phyloP scores from a whole-genome alignment of 2,113 vertebrate genomes.

The Anolis sagrei region DNA sequence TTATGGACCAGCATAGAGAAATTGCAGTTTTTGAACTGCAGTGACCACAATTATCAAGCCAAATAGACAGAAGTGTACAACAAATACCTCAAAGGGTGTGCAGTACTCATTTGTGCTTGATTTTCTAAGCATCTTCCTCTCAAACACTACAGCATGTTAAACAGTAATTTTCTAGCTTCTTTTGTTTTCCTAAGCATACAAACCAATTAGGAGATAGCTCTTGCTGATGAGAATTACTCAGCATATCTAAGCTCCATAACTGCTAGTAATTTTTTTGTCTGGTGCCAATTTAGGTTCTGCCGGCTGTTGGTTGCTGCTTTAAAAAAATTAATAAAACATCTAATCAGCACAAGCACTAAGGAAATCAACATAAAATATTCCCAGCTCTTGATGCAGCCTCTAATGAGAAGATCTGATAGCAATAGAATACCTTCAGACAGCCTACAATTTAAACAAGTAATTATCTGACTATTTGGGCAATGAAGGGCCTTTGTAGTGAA shows the following conservation, averaged over 20 bases:
- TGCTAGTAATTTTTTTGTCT: background rate
- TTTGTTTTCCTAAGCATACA: slow-evolving; percentile 23
- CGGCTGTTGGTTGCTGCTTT: slow-evolving; percentile 12
- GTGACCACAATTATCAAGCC: fast-evolving
- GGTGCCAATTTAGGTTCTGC: slow-evolving; percentile 8
- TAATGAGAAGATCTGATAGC: slow-evolving; percentile 31
- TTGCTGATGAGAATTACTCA: slow-evolving; percentile 22
- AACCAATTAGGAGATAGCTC: slow-evolving; percentile 16
- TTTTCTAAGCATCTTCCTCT: slow-evolving; percentile 5
- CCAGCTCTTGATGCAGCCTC: background rate
- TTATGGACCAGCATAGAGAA: background rate
- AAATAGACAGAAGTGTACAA: fast-evolving
- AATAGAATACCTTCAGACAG: slow-evolving; percentile 28
- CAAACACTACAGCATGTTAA: background rate
- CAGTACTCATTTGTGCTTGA: background rate
- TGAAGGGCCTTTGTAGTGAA: background rate
- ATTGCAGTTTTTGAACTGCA: background rate
- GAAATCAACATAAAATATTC: slow-evolving; percentile 11
- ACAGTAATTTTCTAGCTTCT: slow-evolving; percentile 19
- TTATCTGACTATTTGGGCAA: slow-evolving; percentile 21
- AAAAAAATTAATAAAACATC: background rate
- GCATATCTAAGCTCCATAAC: background rate
- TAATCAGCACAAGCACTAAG: slow-evolving; percentile 11
- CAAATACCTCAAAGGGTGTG: background rate
- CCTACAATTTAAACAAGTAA: slow-evolving; percentile 17